phyloP scores from a whole-genome alignment of 1,140 invertebrate species.

The Drepana arcuata region DNA sequence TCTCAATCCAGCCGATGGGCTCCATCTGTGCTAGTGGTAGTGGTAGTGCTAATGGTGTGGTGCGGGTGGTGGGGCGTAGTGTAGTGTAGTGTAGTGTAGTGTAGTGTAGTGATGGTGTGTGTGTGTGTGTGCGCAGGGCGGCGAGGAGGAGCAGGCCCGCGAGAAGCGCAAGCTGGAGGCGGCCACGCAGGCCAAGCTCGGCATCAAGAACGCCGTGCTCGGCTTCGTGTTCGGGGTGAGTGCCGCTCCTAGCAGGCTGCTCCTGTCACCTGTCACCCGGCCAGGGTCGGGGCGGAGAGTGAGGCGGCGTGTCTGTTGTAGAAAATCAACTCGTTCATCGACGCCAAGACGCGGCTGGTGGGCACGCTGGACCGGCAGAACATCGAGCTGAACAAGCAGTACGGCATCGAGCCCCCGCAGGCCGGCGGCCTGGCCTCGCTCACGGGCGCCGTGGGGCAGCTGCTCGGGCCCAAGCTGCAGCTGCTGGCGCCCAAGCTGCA shows the following conservation, averaged over 20 bases:
- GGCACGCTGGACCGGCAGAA: slow-evolving; percentile 78
- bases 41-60: no score
- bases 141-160: slow-evolving; percentile 61
- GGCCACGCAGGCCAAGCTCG: slow-evolving; percentile 76
- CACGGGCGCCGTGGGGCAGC: slow-evolving; percentile 66
- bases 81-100: neutral
- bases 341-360: slow-evolving; percentile 81
- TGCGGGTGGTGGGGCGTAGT: no score
- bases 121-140: slow-evolving; percentile 56
- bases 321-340: slow-evolving; percentile 85
- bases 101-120: slow-evolving; percentile 7
- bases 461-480: slow-evolving; percentile 75
- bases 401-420: slow-evolving; percentile 77
- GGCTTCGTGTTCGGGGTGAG: slow-evolving; percentile 87
- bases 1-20: no score
- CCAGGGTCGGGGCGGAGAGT: neutral
- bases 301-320: slow-evolving; percentile 45
- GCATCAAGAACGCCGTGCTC: slow-evolving; percentile 81
- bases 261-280: neutral
- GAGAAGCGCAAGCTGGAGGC: slow-evolving; percentile 82
- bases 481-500: slow-evolving; percentile 71
- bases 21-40: no score
- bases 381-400: slow-evolving; percentile 80
- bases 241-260: slow-evolving; percentile 29
- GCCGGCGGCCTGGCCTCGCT: slow-evolving; percentile 54